These are phyloP conservation scores for Benitochromis conjunctus DNA, from an alignment of 2,113 vertebrate genomes.

Conservation along the genomic window DNA sequence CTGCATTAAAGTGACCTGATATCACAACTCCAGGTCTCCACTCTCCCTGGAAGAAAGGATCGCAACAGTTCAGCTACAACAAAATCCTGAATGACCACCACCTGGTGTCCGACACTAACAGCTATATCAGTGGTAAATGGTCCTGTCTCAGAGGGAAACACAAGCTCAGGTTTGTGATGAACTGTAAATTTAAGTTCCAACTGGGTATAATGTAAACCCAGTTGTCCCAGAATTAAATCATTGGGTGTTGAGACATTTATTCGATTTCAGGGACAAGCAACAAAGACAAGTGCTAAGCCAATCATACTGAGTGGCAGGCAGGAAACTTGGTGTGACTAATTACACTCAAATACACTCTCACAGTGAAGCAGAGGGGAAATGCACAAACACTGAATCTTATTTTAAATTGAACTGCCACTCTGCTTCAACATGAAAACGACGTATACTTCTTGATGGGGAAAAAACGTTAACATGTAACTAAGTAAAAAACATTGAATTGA, in stretches of 20 bases:
- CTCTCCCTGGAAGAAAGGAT: slow-evolving; percentile 69
- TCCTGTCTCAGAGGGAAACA: neutral
- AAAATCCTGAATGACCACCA: neutral
- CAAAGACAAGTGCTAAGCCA: neutral
- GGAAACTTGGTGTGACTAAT: slow-evolving; percentile 15
- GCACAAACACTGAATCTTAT: neutral
- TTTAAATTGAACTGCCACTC: neutral
- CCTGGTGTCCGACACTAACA: neutral
- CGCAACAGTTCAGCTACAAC: neutral
- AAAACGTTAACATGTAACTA: neutral
- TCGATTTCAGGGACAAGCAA: neutral
- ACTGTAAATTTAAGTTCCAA: neutral
- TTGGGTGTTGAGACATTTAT: neutral
- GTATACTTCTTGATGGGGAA: neutral
- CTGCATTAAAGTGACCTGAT: slow-evolving; percentile 90
- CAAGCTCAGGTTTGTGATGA: neutral
- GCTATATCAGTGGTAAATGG: neutral
- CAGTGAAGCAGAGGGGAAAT: neutral
- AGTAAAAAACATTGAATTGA: neutral
- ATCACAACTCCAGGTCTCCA: slow-evolving; percentile 89
- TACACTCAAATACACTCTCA: slow-evolving; percentile 3
- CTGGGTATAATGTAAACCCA: neutral
- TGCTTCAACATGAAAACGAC: neutral
- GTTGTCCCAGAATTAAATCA: neutral
- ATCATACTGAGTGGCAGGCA: slow-evolving; percentile 20